Conservation (phyloP, 2,113 vertebrate genomes). For the Panthera tigris region DNA sequence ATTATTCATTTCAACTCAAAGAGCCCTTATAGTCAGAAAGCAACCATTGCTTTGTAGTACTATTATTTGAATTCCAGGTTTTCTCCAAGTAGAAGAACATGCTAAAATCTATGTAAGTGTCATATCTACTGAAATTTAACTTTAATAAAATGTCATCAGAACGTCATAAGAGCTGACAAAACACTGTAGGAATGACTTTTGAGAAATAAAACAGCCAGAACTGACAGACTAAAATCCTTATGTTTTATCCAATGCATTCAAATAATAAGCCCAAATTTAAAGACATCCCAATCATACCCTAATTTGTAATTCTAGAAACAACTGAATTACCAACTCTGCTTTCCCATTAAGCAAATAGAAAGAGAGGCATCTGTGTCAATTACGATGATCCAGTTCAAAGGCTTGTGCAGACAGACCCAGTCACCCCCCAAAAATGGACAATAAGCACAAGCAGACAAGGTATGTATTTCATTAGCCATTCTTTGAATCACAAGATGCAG, state of each 20-base stretch:
- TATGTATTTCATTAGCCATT: not conserved
- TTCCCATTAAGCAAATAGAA: not conserved
- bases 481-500: conserved; percentile 11
- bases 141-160: conserved; percentile 60
- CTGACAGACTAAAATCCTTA: conserved; percentile 8
- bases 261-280: conserved; percentile 33
- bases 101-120: conserved; percentile 52
- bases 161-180: conserved; percentile 64
- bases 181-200: conserved; percentile 50
- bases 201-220: conserved; percentile 50
- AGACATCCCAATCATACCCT: conserved; percentile 13
- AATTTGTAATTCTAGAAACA: conserved; percentile 50
- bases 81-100: not conserved
- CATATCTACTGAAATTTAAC: conserved; percentile 63
- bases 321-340: not conserved
- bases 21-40: not conserved
- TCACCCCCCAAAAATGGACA: not conserved
- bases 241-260: not conserved
- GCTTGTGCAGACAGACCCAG: not conserved
- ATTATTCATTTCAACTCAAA: not conserved
- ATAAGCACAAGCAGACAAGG: not conserved
- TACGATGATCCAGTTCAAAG: conserved; percentile 24
- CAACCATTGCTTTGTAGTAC: conserved; percentile 42
- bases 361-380: not conserved
- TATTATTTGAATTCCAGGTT: not conserved